Base-by-base conservation (phyloP, 1,140 invertebrate species). In the Stegodyphus dumicola region DNA sequence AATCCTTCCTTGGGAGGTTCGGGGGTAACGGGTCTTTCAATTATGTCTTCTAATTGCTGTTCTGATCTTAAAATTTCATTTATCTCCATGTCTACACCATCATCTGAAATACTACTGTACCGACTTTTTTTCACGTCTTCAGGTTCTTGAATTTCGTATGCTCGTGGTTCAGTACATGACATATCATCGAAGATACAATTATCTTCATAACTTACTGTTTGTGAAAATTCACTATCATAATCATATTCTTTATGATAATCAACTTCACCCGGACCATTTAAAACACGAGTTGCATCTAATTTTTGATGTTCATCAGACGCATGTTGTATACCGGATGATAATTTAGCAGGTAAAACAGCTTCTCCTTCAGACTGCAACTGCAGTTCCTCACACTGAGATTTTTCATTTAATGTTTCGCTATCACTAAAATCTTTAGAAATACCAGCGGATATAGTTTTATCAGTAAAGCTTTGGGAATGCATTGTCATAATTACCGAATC, bases 231-330 rank as follows among this genome's bases (percentile, higher is more conserved):
- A 52, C 64, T 9, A 10, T 71, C 54, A 65, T 66, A 10, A 88
- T 91, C 91, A 88, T 90, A 91, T 88, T 92, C 91, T 74, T 91
- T 89, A 83, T 90, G 90, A 87, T 91, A 92, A 64, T 92, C 92
- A 9, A 91, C 90, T 89, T 93, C 93, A 15, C 92, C 92, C 48
- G 92, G 92, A 9, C 92, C 92, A 89, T 93, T 92, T 60, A 85
- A 64, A 15, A 79, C 17, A 11, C 52, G 66, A 17, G 13, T 48
- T 7, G 9, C n/a, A 51, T 7, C 17, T 53, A 6, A 56, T 33
- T 10, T 6, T 13, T 17, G 53, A 5, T 7, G 6, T 0, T 54
- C n/a, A n/a, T 49, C 17, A 7, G 70, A 7, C n/a, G 7, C 6
- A 7, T 33, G 7, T 13, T 7, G 9, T 10, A 71, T 51, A 10